These are phyloP conservation scores for Planiliza haematocheilus DNA, from an alignment of 2,113 vertebrate species.

Conservation along the genomic window DNA sequence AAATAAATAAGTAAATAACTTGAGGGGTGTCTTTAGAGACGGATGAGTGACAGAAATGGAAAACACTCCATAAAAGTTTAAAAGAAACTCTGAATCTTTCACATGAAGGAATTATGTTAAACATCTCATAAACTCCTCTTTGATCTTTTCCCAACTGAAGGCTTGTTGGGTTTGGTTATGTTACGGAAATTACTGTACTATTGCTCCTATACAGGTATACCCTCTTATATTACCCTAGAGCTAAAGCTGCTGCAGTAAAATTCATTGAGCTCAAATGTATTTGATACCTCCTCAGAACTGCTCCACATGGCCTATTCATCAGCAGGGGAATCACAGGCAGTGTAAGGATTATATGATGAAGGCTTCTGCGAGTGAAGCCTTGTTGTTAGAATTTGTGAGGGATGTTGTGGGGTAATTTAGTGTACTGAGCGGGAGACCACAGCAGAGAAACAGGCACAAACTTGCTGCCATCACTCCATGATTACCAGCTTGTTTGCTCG, in stretches of 20 bases:
- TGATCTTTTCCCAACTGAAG: too few species aligned
- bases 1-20: too few species aligned
- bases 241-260: too few species aligned
- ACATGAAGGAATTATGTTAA: not conserved
- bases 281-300: not conserved
- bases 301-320: not conserved
- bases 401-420: constrained; percentile 49
- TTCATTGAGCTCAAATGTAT: not conserved
- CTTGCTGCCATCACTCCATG: constrained; percentile 54
- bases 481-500: constrained; percentile 47
- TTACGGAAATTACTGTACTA: too few species aligned
- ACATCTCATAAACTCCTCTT: not conserved
- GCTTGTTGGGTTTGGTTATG: too few species aligned
- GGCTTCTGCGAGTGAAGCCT: not conserved
- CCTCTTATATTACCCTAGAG: too few species aligned
- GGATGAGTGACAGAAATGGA: not conserved
- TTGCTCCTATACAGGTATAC: too few species aligned
- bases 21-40: too few species aligned
- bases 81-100: not conserved
- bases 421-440: constrained; percentile 41
- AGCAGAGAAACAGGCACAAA: constrained; percentile 49
- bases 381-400: constrained; percentile 46
- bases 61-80: not conserved
- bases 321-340: not conserved
- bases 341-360: not conserved